These are phyloP conservation scores for Heliconius congener DNA, from an alignment of 1,140 invertebrate genomes.

Conservation along the genomic window DNA sequence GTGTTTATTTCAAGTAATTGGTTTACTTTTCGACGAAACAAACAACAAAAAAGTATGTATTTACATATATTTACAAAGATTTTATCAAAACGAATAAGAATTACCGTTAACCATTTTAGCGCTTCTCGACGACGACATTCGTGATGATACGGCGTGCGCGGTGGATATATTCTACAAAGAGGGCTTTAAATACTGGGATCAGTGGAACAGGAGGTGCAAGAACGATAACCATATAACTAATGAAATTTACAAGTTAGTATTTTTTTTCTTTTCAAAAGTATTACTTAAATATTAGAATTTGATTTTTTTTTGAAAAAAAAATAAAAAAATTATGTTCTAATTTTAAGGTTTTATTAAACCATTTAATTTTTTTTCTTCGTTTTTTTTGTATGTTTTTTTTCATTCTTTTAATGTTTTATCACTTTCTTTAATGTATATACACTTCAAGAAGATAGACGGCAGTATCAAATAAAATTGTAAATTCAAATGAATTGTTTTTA, in stretches of 20 bases:
- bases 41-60: background rate
- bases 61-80: background rate
- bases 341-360: no score
- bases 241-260: slow-evolving; percentile 69
- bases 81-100: background rate
- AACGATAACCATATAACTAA: slow-evolving; percentile 69
- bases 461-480: no score
- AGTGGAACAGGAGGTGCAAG: slow-evolving; percentile 82
- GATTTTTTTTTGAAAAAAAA: no score
- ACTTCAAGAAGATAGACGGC: no score
- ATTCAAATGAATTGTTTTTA: no score
- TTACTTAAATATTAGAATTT: no score
- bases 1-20: background rate
- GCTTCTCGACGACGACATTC: slow-evolving; percentile 69
- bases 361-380: background rate
- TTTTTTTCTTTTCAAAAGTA: no score
- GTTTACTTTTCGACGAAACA: background rate
- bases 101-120: slow-evolving; percentile 42
- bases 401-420: no score
- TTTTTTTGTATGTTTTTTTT: background rate
- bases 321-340: no score
- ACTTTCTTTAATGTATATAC: no score
- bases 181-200: slow-evolving; percentile 74
- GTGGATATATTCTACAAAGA: slow-evolving; percentile 64
- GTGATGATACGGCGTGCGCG: slow-evolving; percentile 71